Base-by-base conservation (phyloP, 53 echinoderm and acorn worm genomes). In the Astropecten irregularis region DNA sequence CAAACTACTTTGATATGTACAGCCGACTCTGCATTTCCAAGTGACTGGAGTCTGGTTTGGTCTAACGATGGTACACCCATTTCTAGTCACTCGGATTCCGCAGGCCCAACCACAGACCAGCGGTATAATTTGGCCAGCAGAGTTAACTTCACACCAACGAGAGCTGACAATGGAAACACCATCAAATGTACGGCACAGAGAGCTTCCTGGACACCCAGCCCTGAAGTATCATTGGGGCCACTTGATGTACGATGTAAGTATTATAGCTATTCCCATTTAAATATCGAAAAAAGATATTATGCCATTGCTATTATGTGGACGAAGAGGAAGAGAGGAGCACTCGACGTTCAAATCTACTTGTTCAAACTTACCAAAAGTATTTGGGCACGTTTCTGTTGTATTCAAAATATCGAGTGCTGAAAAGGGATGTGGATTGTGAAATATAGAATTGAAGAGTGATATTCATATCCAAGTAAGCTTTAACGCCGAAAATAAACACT, bases 21-120 rank as follows among this genome's bases (percentile, higher is more conserved):
- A 69, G 69, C 69, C 42, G 48, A 69, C 18, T 22, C 27, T 25
- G 69, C 44, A 26, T 46, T 26, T 30, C 69, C 69, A 0, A 14
- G 2, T 28, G 44, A 69, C 69, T 69, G 69, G 69, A 40, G 20
- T 10, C 47, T 69, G 20, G 20, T 23, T 26, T 69, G 69, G 69
- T 69, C 16, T 1, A 69, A 69, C 29, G 44, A 20, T 44, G 38
- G 9, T 9, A 44, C 15, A 20, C 21, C 8, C 16, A 27, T 69
- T 47, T 1, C 1, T 10, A 26, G 47, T 47, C 31, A 31, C 46
- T 28, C 44, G 3, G 4, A 10, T 47, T 27, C 28, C 0, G 6
- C 21, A 0, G 54, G 25, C 25, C 1, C 69, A 13, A 2, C 47
- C 16, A 6, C 47, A 23, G 3, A 10, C 48, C 1, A 9, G 31